Evolutionary conservation across 2,888 invertebrate genomes (phyloP).

Genomic region (Hololepta plana): DNA sequence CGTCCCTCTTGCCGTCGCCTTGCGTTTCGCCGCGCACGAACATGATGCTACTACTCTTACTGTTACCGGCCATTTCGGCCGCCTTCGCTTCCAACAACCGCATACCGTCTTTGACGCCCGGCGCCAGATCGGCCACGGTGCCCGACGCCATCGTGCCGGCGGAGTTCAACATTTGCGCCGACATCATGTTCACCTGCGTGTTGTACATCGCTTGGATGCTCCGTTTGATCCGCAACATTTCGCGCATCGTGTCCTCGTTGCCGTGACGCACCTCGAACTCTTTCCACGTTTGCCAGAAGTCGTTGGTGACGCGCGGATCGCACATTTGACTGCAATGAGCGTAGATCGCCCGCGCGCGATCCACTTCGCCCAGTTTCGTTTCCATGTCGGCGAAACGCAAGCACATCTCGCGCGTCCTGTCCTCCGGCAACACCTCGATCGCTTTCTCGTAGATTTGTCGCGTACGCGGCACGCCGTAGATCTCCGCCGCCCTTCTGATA

Average conservation of each 20-base stretch:
- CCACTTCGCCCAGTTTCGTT: conserved; percentile 94
- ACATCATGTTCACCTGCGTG: conserved; percentile 98
- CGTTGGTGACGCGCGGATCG: conserved; percentile 85
- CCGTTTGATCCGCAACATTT: conserved; percentile 94
- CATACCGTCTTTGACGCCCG: conserved; percentile 74
- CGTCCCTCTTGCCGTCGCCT: conserved; percentile 40
- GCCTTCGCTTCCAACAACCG: conserved; percentile 72
- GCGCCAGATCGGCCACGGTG: conserved; percentile 53
- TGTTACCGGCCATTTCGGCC: conserved; percentile 40
- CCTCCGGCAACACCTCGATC: conserved; percentile 82
- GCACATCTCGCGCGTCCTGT: conserved; percentile 89
- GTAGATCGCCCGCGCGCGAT: conserved; percentile 91
- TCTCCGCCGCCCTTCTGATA: conserved; percentile 93
- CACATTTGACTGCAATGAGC: conserved; percentile 98
- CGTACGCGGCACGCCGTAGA: conserved; percentile 93
- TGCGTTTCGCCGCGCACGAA: conserved; percentile 81
- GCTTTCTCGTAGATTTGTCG: conserved; percentile 96
- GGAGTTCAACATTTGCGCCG: conserved; percentile 92
- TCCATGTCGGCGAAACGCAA: conserved; percentile 94
- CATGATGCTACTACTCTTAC: conserved; percentile 44
- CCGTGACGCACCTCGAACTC: conserved; percentile 98
- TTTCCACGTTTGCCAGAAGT: conserved; percentile 99
- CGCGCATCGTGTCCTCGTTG: conserved; percentile 97
- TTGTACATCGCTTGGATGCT: conserved; percentile 97
- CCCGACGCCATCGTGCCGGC: conserved; percentile 48